Evolutionary conservation across 37 sponge, comb jelly and placozoan genomes (phyloP).

Genomic region (Hexactinellida sp.): DNA sequence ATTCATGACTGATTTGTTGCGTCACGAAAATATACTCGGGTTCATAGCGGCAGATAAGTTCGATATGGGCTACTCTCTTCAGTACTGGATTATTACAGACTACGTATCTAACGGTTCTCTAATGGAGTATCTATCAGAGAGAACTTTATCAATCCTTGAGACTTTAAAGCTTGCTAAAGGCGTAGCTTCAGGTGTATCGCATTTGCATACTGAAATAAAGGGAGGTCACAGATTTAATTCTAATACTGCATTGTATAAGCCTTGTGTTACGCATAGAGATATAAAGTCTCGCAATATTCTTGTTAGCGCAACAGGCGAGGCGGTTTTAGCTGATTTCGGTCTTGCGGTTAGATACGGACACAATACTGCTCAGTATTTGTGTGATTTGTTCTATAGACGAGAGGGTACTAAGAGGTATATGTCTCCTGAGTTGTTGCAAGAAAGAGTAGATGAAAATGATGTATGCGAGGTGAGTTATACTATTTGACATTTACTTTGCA

Average conservation of each 20-base stretch:
- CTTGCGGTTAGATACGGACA: background rate
- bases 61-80: background rate
- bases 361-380: background rate
- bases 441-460: background rate
- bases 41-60: background rate
- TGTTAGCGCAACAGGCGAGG: background rate
- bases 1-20: background rate
- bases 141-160: background rate
- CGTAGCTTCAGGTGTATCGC: background rate
- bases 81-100: background rate
- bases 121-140: background rate
- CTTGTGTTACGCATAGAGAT: background rate
- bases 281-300: background rate
- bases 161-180: background rate
- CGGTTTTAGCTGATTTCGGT: background rate
- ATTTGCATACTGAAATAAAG: background rate
- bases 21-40: background rate
- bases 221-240: background rate
- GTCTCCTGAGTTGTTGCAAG: background rate
- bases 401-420: background rate
- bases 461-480: background rate
- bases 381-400: background rate
- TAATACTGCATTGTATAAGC: background rate
- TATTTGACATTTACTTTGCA: too few species aligned
- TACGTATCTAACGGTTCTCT: background rate